Evolutionary conservation across 2,888 invertebrate species (phyloP).

Genomic region (Patella pellucida): DNA sequence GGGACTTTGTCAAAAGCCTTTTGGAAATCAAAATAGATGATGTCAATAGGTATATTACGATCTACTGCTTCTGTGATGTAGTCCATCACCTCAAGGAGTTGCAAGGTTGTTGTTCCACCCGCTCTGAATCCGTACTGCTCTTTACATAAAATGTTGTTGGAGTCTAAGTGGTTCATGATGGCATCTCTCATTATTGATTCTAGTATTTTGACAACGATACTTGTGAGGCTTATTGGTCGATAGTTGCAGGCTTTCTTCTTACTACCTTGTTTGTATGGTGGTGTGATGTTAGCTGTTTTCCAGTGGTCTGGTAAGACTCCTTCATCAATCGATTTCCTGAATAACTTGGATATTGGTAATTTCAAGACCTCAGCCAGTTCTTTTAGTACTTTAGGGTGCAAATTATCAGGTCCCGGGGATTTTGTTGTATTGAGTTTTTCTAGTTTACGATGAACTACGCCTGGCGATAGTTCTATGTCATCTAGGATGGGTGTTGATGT

Average conservation of each 20-base stretch:
- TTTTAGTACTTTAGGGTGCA: neutral
- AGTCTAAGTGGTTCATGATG: conserved; percentile 14
- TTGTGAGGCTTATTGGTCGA: conserved; percentile 21
- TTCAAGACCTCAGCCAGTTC: conserved; percentile 8
- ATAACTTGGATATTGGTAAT: neutral
- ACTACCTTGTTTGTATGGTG: conserved; percentile 19
- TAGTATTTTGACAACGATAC: conserved; percentile 19
- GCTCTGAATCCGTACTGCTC: too few species aligned
- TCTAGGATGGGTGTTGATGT: neutral
- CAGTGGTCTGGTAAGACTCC: conserved; percentile 7
- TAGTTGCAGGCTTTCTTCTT: conserved; percentile 15
- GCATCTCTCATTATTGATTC: conserved; percentile 20
- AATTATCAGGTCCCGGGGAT: neutral
- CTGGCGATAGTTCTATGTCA: neutral
- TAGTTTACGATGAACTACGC: neutral
- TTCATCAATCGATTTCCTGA: conserved; percentile 12
- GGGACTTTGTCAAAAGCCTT: too few species aligned
- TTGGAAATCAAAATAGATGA: too few species aligned
- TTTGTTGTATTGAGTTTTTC: neutral
- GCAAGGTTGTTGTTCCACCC: too few species aligned
- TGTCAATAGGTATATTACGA: too few species aligned
- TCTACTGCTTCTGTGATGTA: too few species aligned
- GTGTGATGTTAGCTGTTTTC: conserved; percentile 14
- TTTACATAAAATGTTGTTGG: too few species aligned
- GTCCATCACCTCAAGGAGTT: too few species aligned